Conservation (phyloP, 2,888 invertebrate species). For the Eumacrocentrus americanus region DNA sequence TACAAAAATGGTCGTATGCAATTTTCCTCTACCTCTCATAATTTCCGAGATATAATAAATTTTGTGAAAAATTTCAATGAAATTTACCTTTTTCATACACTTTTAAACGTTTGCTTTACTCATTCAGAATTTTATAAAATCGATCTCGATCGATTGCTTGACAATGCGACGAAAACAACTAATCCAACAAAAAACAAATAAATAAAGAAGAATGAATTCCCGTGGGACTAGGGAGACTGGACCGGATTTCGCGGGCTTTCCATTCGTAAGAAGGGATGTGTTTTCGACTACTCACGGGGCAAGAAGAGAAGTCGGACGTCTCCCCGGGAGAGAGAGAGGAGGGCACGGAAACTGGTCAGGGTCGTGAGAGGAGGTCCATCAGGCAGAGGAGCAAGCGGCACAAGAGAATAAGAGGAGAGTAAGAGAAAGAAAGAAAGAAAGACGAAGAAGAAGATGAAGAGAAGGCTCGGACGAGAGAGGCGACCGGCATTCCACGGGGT, state of each 20-base stretch:
- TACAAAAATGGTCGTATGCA: no score
- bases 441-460: slow-evolving; percentile 21
- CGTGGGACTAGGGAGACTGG: neutral
- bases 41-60: no score
- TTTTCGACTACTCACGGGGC: neutral
- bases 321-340: slow-evolving; percentile 26
- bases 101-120: no score
- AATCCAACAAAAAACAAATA: neutral
- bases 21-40: no score
- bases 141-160: no score
- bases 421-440: slow-evolving; percentile 28
- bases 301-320: neutral
- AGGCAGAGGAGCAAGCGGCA: slow-evolving; percentile 25
- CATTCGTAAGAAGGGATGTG: neutral
- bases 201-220: neutral
- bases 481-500: slow-evolving; percentile 60
- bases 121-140: no score
- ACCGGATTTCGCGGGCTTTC: neutral
- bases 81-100: no score
- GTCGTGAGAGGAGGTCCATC: slow-evolving; percentile 26
- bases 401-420: slow-evolving; percentile 22
- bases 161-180: no score
- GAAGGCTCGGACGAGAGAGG: slow-evolving; percentile 44
- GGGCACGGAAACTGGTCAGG: slow-evolving; percentile 36
- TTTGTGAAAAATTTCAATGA: no score